Evolutionary conservation across 2,113 vertebrate genomes (phyloP).

Genomic region (Gnathonemus longibarbis): DNA sequence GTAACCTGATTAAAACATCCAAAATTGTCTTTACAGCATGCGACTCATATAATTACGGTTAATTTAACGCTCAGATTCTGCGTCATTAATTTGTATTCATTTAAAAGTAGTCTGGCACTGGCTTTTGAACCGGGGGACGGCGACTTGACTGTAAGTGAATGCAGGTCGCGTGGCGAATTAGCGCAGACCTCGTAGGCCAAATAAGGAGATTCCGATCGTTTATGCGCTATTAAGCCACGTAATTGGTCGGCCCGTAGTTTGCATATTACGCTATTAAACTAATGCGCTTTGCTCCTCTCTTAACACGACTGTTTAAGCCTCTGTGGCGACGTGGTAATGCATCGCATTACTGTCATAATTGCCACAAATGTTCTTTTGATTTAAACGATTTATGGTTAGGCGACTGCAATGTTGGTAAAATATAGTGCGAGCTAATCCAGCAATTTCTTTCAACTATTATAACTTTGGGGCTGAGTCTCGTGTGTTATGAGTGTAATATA

Average conservation of each 20-base stretch:
- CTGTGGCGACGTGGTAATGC: slow-evolving; percentile 90
- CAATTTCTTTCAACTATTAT: slow-evolving; percentile 59
- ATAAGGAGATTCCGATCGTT: slow-evolving; percentile 93
- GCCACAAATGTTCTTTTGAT: slow-evolving; percentile 99
- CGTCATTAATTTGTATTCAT: slow-evolving; percentile 98
- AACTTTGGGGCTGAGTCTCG: slow-evolving; percentile 43
- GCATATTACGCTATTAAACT: slow-evolving; percentile 99
- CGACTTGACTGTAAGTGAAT: slow-evolving; percentile 72
- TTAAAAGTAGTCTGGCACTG: slow-evolving; percentile 92
- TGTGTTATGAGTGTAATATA: background rate
- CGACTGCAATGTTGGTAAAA: slow-evolving; percentile 64
- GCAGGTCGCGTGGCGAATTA: slow-evolving; percentile 81
- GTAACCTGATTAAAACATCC: slow-evolving; percentile 96
- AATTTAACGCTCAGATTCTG: slow-evolving; percentile 99
- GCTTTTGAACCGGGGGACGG: slow-evolving; percentile 69
- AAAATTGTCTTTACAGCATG: slow-evolving; percentile 98
- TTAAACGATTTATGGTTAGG: slow-evolving; percentile 83
- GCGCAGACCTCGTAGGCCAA: slow-evolving; percentile 77
- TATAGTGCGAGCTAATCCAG: slow-evolving; percentile 59
- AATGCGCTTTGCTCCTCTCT: slow-evolving; percentile 97
- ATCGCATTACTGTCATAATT: slow-evolving; percentile 97
- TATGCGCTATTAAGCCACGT: slow-evolving; percentile 98
- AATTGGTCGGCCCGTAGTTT: slow-evolving; percentile 99
- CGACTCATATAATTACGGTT: slow-evolving; percentile 99
- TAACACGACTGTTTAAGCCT: slow-evolving; percentile 96